Evolutionary conservation across 2,888 invertebrate genomes (phyloP), one percentile per base, ranked within the genome.

Genomic region (Eilema sororculum): DNA sequence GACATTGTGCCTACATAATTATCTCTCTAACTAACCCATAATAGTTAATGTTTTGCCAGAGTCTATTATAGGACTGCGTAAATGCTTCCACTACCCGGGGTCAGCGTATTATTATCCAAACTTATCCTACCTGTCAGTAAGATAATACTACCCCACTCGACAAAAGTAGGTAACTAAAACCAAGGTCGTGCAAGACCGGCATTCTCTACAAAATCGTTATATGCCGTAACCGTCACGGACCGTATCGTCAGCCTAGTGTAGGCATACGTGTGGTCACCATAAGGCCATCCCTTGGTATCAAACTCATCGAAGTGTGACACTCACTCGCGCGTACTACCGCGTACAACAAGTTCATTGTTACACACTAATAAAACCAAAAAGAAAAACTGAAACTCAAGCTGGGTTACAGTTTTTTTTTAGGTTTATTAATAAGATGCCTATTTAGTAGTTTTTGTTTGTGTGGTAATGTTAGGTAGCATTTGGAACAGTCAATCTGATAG

Each of bases 301-400:
- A 71, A 78, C 69, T 68, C 37, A 71, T 64, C 82, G 75, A 76
- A 67, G 79, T 79, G 73, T 82, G 78, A 69, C 77, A 75, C 61
- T 75, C 83, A 81, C 74, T 80, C 71, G 82, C 69, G 79, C 84
- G 75, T 77, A 67, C 75, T 30, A 65, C 69, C 71, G 66, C 63
- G 63, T 52, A 12, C 66, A 68, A 65, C 68, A 60, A 72, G 60
- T 72, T 72, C 22, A 64, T 58, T 71, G 65, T 72, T 61, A 68
- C 22, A 67, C 30, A 24, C 46, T 46, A 57, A 33, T 33, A 33
- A 33, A 6, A 33, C 3, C 3, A 33, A 4, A 1, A 33, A 33
- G 1, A 33, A 33, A 33, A 33, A 4, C 30, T 33, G 30, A 33
- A 33, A 8, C 30, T 8, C 30, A 33, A 41, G 41, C 24, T 5